These are phyloP conservation scores for Heliothis virescens DNA, from an alignment of 1,140 invertebrate species.

Conservation along the genomic window DNA sequence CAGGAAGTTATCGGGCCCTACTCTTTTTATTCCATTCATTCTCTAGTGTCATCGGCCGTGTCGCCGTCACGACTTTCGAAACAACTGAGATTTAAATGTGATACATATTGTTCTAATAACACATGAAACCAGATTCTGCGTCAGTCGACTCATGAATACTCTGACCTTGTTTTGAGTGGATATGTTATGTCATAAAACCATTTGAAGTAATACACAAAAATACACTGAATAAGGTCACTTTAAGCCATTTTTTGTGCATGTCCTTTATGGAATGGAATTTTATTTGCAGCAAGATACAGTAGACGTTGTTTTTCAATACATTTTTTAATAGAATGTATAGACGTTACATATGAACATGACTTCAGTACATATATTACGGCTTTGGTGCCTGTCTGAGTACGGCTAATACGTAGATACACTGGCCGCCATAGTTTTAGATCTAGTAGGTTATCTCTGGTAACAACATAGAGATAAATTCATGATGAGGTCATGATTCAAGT, in stretches of 20 bases:
- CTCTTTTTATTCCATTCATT: slow-evolving; percentile 74
- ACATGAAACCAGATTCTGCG: slow-evolving; percentile 48
- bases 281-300: neutral
- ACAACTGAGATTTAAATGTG: slow-evolving; percentile 44
- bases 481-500: slow-evolving; percentile 42
- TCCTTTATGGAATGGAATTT: slow-evolving; percentile 1
- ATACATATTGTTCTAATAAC: slow-evolving; percentile 49
- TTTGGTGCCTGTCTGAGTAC: neutral
- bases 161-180: slow-evolving; percentile 45
- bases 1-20: slow-evolving; percentile 76
- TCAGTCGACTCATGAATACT: slow-evolving; percentile 38
- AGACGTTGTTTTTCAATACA: neutral
- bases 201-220: slow-evolving; percentile 26
- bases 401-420: slow-evolving; percentile 7
- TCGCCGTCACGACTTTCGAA: slow-evolving; percentile 50
- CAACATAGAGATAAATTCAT: slow-evolving; percentile 14
- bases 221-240: neutral
- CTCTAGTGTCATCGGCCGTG: slow-evolving; percentile 70
- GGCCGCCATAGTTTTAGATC: slow-evolving; percentile 11
- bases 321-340: neutral
- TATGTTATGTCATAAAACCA: slow-evolving; percentile 40
- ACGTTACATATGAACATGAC: too few relatives aligned
- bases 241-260: neutral
- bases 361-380: too few relatives aligned
- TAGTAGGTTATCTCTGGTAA: neutral